Conservation (phyloP, 1,140 invertebrate species). For the Diplogasteroides magnus region DNA sequence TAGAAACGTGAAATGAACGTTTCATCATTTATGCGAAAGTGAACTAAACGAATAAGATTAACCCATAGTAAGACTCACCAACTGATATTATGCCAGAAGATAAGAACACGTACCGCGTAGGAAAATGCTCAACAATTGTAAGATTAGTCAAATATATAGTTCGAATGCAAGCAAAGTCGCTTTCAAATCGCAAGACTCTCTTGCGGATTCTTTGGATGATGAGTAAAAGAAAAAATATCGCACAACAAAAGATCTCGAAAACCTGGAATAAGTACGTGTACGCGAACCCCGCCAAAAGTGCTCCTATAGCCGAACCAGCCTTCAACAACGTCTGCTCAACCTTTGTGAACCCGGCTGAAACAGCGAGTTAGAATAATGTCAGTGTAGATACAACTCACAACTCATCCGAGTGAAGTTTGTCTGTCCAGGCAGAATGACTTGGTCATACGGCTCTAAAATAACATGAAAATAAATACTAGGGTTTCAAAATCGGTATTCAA, state of each 20-base stretch:
- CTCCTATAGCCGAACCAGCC: not conserved
- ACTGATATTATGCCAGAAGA: not conserved
- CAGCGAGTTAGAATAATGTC: no score
- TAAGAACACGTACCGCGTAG: not conserved
- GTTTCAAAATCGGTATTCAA: no score
- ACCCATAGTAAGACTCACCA: no score
- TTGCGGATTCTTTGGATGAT: no score
- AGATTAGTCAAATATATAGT: no score
- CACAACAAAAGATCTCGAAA: no score
- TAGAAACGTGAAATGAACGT: no score
- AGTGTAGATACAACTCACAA: not conserved
- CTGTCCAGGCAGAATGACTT: not conserved
- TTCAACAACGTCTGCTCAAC: not conserved
- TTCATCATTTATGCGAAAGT: not conserved
- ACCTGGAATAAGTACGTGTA: no score
- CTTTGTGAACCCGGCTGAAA: not conserved
- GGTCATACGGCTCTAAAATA: not conserved
- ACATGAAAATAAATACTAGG: no score
- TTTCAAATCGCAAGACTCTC: no score
- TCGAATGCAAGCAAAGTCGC: no score
- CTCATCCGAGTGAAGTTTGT: not conserved
- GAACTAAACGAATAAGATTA: not conserved
- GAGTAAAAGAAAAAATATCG: no score
- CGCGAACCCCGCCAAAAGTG: not conserved
- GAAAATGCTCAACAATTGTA: not conserved